Evolutionary conservation across 2,113 vertebrate genomes (phyloP).

Genomic region (Seriola aureovittata): DNA sequence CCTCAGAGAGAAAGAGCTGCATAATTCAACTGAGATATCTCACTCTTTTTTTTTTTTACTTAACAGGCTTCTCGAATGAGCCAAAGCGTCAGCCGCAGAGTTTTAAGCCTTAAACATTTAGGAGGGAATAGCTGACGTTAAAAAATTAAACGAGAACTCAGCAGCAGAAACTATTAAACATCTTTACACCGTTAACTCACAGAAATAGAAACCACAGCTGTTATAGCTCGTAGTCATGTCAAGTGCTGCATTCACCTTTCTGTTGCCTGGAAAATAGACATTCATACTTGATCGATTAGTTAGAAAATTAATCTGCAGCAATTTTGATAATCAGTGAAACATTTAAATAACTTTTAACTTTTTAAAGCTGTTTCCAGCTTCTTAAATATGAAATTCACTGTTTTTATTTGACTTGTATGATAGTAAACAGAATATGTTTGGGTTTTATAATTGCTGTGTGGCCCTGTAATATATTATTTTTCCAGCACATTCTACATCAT

Average conservation of each 20-base stretch:
- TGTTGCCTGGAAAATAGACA: too few species aligned
- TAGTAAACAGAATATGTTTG: too few species aligned
- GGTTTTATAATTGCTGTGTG: too few species aligned
- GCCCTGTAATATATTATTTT: too few species aligned
- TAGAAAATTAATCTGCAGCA: too few species aligned
- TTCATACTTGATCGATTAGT: too few species aligned
- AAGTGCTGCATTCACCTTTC: neutral
- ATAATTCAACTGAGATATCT: conserved; percentile 65
- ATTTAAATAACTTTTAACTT: too few species aligned
- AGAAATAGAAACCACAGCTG: neutral
- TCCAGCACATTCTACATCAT: too few species aligned
- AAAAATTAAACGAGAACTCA: conserved; percentile 32
- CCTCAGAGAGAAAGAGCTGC: conserved; percentile 58
- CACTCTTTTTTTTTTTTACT: conserved; percentile 43
- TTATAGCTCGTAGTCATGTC: neutral
- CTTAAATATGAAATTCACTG: too few species aligned
- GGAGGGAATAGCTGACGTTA: conserved; percentile 41
- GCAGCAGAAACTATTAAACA: conserved; percentile 8
- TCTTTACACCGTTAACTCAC: neutral
- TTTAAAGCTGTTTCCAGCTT: too few species aligned
- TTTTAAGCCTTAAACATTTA: conserved; percentile 49
- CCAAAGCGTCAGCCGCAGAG: conserved; percentile 22
- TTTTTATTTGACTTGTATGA: too few species aligned
- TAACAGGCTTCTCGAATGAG: conserved; percentile 34
- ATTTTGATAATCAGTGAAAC: too few species aligned